Conservation (phyloP, 2,113 vertebrate genomes). For the Poecilia latipinna region DNA sequence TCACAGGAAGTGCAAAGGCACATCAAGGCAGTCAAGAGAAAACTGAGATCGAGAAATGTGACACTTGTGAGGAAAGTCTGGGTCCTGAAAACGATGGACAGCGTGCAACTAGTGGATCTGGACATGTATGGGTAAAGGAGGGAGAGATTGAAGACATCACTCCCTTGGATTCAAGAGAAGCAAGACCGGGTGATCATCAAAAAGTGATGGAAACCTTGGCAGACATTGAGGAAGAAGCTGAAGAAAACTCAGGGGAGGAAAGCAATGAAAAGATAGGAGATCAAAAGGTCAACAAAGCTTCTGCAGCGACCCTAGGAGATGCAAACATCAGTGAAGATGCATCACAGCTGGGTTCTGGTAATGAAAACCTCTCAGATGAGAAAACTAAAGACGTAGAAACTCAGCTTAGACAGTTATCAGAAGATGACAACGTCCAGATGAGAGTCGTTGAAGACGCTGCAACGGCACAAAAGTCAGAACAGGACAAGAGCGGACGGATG, state of each 20-base stretch:
- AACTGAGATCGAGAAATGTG: not conserved
- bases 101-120: not conserved
- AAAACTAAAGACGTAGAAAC: not conserved
- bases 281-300: not conserved
- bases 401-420: conserved; percentile 1
- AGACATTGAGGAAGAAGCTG: conserved; percentile 2
- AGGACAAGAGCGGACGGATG: not conserved
- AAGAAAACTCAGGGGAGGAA: conserved; percentile 2
- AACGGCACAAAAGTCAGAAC: not conserved
- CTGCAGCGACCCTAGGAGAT: not conserved
- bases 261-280: not conserved
- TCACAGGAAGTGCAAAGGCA: not conserved
- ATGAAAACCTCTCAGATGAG: not conserved
- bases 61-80: not conserved
- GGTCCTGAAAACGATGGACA: not conserved
- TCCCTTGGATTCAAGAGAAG: not conserved
- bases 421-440: conserved; percentile 4
- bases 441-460: not conserved
- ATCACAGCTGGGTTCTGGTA: not conserved
- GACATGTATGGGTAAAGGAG: not conserved
- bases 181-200: not conserved
- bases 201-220: not conserved
- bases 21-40: conserved; percentile 8
- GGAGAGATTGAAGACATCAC: not conserved
- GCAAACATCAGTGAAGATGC: not conserved